Evolutionary conservation across 2,888 invertebrate genomes (phyloP).

Genomic region (Choreutis nemorana): DNA sequence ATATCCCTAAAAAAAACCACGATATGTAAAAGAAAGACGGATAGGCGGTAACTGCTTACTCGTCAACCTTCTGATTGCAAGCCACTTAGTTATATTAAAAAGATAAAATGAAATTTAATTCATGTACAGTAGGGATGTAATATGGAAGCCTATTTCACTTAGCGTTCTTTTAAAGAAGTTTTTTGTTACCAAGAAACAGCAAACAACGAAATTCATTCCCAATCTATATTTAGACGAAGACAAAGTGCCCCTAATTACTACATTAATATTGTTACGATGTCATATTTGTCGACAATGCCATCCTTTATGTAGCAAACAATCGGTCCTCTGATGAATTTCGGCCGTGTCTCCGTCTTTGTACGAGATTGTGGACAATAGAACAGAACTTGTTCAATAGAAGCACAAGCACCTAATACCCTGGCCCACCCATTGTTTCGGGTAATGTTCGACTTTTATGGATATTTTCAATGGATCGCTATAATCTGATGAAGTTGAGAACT

Average conservation of each 20-base stretch:
- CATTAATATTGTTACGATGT: slow-evolving; percentile 60
- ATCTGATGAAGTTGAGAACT: slow-evolving; percentile 57
- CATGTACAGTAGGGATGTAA: no score
- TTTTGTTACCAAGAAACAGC: no score
- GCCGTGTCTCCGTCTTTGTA: slow-evolving; percentile 64
- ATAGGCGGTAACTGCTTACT: no score
- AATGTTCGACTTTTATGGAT: slow-evolving; percentile 67
- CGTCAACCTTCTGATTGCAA: no score
- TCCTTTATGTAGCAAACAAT: slow-evolving; percentile 66
- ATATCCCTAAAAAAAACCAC: no score
- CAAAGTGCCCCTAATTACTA: slow-evolving; percentile 60
- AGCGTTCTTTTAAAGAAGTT: no score
- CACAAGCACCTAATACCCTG: slow-evolving; percentile 63
- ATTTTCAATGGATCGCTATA: slow-evolving; percentile 64
- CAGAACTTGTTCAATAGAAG: slow-evolving; percentile 64
- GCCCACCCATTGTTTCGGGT: slow-evolving; percentile 63
- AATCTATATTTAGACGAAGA: no score
- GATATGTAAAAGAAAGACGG: no score
- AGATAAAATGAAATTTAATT: no score
- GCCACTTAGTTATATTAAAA: no score
- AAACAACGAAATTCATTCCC: slow-evolving; percentile 8
- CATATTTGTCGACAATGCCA: slow-evolving; percentile 63
- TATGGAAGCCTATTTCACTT: no score
- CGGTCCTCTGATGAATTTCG: slow-evolving; percentile 66
- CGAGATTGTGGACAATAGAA: slow-evolving; percentile 63